These are phyloP conservation scores for Vanessa tameamea DNA, from an alignment of 1,140 invertebrate genomes.

Conservation along the genomic window DNA sequence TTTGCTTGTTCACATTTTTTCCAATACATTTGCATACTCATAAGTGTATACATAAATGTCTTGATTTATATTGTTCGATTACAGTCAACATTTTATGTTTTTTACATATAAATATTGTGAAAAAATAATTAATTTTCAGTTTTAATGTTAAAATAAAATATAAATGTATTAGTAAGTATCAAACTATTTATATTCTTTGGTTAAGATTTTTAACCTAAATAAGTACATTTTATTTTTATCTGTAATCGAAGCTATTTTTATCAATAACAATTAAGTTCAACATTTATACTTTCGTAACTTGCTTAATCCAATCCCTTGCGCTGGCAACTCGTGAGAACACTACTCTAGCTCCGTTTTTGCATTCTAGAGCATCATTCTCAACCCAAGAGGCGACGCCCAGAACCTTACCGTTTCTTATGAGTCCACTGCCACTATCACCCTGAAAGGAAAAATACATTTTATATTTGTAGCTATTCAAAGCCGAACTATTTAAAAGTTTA, in stretches of 20 bases:
- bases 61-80: no score
- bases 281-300: conserved; percentile 56
- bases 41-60: no score
- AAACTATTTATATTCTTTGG: conserved; percentile 14
- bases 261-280: neutral
- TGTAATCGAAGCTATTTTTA: neutral
- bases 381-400: conserved; percentile 72
- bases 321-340: conserved; percentile 59
- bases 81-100: no score
- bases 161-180: neutral
- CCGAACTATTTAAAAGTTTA: no score
- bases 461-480: neutral
- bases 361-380: conserved; percentile 61
- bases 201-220: neutral
- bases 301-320: conserved; percentile 60
- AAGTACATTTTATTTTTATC: conserved; percentile 5
- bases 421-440: conserved; percentile 60
- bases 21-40: no score
- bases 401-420: conserved; percentile 44
- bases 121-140: no score
- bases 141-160: no score
- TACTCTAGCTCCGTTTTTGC: conserved; percentile 53
- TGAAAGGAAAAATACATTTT: conserved; percentile 28
- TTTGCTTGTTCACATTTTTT: no score
- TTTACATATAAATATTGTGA: no score